Evolutionary conservation across 1,140 invertebrate species (phyloP).

Genomic region (Orchestia grillus): DNA sequence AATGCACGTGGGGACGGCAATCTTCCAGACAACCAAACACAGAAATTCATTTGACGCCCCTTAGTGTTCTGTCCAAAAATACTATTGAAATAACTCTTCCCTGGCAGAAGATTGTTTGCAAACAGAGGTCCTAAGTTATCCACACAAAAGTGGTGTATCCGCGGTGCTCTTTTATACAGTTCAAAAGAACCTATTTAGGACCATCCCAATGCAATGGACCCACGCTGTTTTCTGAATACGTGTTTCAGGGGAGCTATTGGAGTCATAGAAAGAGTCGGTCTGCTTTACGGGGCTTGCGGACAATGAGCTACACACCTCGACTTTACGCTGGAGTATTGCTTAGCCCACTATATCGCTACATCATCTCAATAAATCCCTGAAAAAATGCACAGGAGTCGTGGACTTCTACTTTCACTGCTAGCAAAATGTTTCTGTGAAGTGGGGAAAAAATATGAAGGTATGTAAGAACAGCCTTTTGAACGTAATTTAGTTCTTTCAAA

Average conservation of each 20-base stretch:
- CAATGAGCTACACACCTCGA: conserved; percentile 6
- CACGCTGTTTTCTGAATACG: not conserved
- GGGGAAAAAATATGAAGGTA: not conserved
- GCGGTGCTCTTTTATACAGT: not conserved
- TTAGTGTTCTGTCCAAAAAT: not conserved
- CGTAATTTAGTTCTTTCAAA: not conserved
- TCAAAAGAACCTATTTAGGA: conserved; percentile 53
- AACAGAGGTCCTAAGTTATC: conserved; percentile 11
- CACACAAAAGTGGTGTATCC: conserved; percentile 10
- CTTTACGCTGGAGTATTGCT: not conserved
- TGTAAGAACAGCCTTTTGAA: not conserved
- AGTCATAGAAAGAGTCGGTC: not conserved
- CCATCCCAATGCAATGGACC: not conserved
- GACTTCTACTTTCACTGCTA: not conserved
- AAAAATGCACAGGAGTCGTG: not conserved
- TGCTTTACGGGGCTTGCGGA: conserved; percentile 9
- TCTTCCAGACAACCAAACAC: not conserved
- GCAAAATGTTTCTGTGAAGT: not conserved
- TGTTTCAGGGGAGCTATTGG: not conserved
- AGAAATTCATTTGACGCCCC: conserved; percentile 12
- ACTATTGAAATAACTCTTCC: not conserved
- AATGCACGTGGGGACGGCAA: not conserved
- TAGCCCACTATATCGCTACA: not conserved
- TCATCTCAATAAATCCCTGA: not conserved
- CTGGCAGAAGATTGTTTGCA: conserved; percentile 3